Conservation (phyloP, 92 coral and sea anemone genomes). For the Chrysogorgia sp. region DNA sequence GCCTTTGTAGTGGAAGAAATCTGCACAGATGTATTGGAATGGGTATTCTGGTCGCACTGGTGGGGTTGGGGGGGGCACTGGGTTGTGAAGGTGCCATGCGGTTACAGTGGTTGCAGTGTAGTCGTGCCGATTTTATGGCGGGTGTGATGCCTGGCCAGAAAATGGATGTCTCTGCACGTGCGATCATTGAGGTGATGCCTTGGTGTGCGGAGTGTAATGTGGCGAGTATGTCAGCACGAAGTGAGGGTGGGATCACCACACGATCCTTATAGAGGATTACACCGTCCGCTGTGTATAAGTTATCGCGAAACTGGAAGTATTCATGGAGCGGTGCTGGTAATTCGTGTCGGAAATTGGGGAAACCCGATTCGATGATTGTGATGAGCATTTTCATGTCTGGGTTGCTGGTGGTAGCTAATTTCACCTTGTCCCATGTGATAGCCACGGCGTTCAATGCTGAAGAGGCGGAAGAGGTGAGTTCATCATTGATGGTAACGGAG, state of each 20-base stretch:
- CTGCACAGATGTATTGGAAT: constrained; percentile 66
- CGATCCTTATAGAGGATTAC: constrained; percentile 42
- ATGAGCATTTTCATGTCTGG: not conserved
- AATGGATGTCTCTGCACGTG: too few relatives aligned
- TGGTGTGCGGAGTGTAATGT: too few relatives aligned
- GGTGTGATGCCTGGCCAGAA: constrained; percentile 20
- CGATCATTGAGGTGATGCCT: too few relatives aligned
- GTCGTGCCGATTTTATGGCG: constrained; percentile 7
- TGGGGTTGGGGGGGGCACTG: constrained; percentile 30
- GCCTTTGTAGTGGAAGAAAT: constrained; percentile 55
- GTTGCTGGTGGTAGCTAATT: constrained; percentile 19
- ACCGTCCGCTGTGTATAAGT: constrained; percentile 12
- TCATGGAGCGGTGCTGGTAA: constrained; percentile 46
- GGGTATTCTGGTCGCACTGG: constrained; percentile 37
- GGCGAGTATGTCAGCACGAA: not conserved
- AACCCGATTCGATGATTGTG: constrained; percentile 5
- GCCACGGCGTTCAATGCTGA: not conserved
- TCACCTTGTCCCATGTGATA: constrained; percentile 37
- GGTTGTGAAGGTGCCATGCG: constrained; percentile 47
- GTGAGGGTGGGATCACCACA: constrained; percentile 42
- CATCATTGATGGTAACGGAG: constrained; percentile 6
- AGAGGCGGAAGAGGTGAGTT: not conserved
- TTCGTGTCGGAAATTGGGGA: constrained; percentile 33
- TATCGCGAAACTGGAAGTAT: constrained; percentile 16
- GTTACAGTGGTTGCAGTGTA: not conserved